phyloP scores from a whole-genome alignment of 2,888 invertebrate genomes.

The Seira musarum region DNA sequence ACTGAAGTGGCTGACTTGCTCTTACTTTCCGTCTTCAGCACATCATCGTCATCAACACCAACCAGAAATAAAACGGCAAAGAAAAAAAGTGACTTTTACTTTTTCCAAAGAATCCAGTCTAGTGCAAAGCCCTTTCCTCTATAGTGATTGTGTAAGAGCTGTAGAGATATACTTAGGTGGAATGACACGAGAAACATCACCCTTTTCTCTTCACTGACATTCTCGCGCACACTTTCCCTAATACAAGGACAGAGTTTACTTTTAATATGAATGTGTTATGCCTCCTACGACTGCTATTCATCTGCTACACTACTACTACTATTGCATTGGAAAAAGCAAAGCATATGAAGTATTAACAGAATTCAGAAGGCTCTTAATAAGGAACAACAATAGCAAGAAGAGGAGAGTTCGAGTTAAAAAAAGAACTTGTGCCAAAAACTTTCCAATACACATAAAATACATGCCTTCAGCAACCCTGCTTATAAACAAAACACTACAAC shows the following conservation, averaged over 20 bases:
- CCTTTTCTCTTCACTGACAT: too few species aligned
- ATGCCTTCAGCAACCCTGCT: not conserved
- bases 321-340: conserved; percentile 15
- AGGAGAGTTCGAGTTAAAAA: conserved; percentile 7
- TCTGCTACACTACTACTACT: conserved; percentile 36
- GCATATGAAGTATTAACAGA: too few species aligned
- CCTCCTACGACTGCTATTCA: conserved; percentile 32
- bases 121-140: not conserved
- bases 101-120: too few species aligned
- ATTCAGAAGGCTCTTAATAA: too few species aligned
- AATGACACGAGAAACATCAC: too few species aligned
- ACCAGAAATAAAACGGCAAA: not conserved
- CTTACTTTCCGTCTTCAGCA: not conserved
- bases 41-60: not conserved
- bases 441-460: conserved; percentile 22
- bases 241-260: too few species aligned
- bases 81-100: conserved; percentile 18
- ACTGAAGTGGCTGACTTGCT: conserved; percentile 27
- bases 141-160: too few species aligned
- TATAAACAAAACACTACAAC: conserved; percentile 8
- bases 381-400: conserved; percentile 11
- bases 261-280: conserved; percentile 34
- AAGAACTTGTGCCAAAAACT: conserved; percentile 49
- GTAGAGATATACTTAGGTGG: too few species aligned
- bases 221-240: too few species aligned